phyloP scores from a whole-genome alignment of 2,113 vertebrate species.

The Oriolus oriolus region DNA sequence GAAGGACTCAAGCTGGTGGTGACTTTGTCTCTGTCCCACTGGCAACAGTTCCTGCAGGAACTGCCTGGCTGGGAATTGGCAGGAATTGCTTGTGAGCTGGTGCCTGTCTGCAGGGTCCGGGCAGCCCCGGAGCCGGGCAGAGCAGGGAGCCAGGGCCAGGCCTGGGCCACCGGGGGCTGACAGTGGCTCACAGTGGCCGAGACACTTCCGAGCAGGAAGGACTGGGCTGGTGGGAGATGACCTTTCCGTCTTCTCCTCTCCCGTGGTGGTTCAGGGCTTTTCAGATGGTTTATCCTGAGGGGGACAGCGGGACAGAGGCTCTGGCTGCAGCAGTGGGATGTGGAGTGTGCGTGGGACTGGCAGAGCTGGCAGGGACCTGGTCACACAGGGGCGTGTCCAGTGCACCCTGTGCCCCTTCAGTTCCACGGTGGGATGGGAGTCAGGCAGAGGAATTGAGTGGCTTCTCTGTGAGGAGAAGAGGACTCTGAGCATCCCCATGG shows the following conservation, averaged over 20 bases:
- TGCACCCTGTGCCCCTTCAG: not conserved
- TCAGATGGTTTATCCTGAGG: not conserved
- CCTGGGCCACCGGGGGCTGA: not conserved
- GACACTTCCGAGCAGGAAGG: fast-evolving
- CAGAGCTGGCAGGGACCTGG: not conserved
- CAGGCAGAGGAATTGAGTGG: not conserved
- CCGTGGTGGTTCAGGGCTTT: not conserved
- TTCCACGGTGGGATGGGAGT: fast-evolving
- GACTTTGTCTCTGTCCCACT: not conserved
- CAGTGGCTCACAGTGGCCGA: fast-evolving
- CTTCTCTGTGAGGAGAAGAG: not conserved
- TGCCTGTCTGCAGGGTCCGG: not conserved
- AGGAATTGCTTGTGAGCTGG: not conserved
- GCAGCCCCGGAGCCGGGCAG: fast-evolving
- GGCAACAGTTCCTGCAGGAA: fast-evolving
- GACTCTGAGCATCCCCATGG: fast-evolving
- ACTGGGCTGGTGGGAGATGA: not conserved
- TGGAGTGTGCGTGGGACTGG: not conserved
- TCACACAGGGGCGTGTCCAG: too few species aligned
- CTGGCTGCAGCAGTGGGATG: not conserved
- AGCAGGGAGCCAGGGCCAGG: not conserved
- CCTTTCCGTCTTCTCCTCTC: not conserved
- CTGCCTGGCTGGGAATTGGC: not conserved
- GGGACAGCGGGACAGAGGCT: not conserved
- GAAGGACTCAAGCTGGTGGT: not conserved